A percentile compares a stretch with the other conserved stretches of the same genome.
These are phyloP conservation scores for Oryzias dopingdopingensis DNA, from an alignment of 2,797 vertebrate species.

Conservation along the genomic window DNA sequence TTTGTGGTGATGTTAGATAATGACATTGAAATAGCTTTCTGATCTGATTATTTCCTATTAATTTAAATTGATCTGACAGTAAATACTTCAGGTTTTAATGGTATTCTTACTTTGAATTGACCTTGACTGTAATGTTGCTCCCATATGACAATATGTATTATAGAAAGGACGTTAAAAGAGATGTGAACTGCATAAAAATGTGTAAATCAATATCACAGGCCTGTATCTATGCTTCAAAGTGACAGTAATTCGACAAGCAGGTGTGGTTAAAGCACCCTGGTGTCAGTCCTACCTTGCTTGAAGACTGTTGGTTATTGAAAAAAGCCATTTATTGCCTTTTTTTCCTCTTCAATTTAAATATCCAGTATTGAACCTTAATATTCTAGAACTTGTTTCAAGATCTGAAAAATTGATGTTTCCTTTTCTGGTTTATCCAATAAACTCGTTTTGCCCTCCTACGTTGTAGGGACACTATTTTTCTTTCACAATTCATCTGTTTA, in stretches of 20 bases:
- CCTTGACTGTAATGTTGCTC: constrained; percentile 4
- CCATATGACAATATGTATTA: constrained; percentile 16
- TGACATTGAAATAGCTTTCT: constrained; percentile 9
- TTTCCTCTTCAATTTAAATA: background rate
- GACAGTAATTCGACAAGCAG: background rate
- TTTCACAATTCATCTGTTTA: too few species aligned
- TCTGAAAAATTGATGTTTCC: too few species aligned
- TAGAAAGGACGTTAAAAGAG: background rate
- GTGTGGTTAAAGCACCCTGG: background rate
- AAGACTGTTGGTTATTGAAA: background rate
- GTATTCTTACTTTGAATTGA: background rate
- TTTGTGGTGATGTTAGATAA: constrained; percentile 16
- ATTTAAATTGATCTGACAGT: constrained; percentile 9
- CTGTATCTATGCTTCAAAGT: background rate
- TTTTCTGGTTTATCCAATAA: too few species aligned
- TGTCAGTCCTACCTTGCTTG: background rate
- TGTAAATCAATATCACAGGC: background rate
- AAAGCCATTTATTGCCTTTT: background rate
- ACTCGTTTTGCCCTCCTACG: too few species aligned
- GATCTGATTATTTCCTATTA: constrained; percentile 11
- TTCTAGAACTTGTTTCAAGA: too few species aligned
- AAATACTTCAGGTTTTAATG: background rate
- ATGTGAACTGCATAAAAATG: background rate
- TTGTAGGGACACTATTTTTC: too few species aligned
- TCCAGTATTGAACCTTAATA: too few species aligned